Evolutionary conservation across 2,888 invertebrate genomes (phyloP), one percentile per base, ranked within the genome.

Genomic region (Gastracanthus pulcherrimus): DNA sequence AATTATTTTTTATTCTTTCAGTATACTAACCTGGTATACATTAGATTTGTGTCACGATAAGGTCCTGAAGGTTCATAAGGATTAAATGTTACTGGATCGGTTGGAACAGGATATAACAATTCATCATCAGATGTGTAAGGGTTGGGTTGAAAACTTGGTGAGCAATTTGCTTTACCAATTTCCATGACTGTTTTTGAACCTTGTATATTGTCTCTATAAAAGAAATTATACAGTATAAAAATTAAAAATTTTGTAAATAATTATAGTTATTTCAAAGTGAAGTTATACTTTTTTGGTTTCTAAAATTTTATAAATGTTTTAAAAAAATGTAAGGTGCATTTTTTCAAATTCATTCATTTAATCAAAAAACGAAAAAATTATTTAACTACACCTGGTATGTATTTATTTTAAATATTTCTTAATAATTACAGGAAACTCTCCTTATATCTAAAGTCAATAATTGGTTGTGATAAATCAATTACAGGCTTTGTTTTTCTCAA

Each of bases 1-100:
- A 11, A 5, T 36, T 36, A 11, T 1, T 70, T 34, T 51, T 29
- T 66, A 58, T 16, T 62, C 4, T 23, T 55, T 36, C 62, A 41
- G 45, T 31, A 70, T 62, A 36, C 72, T 81, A 31, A 90, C 89
- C 90, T 89, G 29, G 88, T 87, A 89, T 90, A 91, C 83, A 91
- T 85, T 23, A 86, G 75, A 81, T 89, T 89, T 11, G 88, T 86
- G 9, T 85, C 85, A 2, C 80, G 58, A 76, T 82, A 88, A 38
- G 84, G 85, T 41, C 86, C 86, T 3, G 83, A 38, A 76, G 67
- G 51, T 64, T 89, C 88, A 62, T 88, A 89, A 3, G 88, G 84
- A 84, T 89, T 86, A 72, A 84, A 88, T 1, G 80, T 83, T 23
- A 79, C 64, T n/a, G 80, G 66, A 78, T 86, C 83, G 1, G 60